phyloP scores from a whole-genome alignment of 2,888 invertebrate species.

The Macrophya annulata region DNA sequence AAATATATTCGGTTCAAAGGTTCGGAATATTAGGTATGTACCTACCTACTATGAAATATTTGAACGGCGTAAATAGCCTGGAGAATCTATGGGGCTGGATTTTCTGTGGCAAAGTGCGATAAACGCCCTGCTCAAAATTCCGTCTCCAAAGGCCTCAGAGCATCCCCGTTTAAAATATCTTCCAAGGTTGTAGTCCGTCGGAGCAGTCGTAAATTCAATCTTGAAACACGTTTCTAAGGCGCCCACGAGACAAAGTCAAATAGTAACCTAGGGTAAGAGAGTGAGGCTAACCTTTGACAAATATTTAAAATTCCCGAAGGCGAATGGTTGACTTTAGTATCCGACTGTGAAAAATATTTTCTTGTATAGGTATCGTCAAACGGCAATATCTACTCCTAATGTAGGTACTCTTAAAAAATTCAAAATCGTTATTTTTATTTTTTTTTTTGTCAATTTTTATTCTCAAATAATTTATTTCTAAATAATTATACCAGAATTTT shows the following conservation, averaged over 20 bases:
- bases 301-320: slow-evolving; percentile 32
- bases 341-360: neutral
- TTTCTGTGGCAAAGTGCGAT: slow-evolving; percentile 7
- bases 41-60: neutral
- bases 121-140: slow-evolving; percentile 22
- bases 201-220: slow-evolving; percentile 39
- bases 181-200: neutral
- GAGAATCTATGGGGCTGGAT: slow-evolving; percentile 21
- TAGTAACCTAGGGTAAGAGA: neutral
- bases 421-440: neutral
- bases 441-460: neutral
- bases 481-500: neutral
- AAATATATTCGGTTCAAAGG: neutral
- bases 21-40: neutral
- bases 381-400: neutral
- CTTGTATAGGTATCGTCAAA: neutral
- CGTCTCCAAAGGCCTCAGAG: slow-evolving; percentile 15
- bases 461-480: neutral
- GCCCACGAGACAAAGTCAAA: slow-evolving; percentile 39
- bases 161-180: slow-evolving; percentile 17
- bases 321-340: neutral
- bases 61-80: slow-evolving; percentile 10
- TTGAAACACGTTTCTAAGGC: slow-evolving; percentile 38
- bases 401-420: neutral
- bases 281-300: slow-evolving; percentile 31